Evolutionary conservation across 2,113 vertebrate species (phyloP).

Genomic region (Bubo blakistoni): DNA sequence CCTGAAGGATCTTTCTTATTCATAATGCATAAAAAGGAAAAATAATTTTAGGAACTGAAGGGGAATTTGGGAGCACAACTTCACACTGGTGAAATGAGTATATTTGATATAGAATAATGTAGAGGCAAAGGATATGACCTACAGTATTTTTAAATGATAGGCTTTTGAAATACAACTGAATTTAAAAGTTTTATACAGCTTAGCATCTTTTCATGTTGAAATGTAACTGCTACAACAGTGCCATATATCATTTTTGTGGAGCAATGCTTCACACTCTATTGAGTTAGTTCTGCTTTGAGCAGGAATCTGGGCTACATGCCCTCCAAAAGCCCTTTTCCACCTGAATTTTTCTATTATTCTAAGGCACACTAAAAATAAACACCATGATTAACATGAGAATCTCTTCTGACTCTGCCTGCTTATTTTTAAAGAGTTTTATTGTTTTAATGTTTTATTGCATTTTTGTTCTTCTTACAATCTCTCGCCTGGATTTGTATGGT

Average conservation of each 20-base stretch:
- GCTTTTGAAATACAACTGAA: not conserved
- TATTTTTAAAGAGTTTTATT: not conserved
- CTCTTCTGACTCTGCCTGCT: not conserved
- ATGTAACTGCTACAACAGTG: not conserved
- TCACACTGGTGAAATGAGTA: not conserved
- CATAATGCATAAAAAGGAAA: not conserved
- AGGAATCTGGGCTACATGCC: not conserved
- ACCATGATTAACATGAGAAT: not conserved
- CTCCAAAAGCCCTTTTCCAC: not conserved
- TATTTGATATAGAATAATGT: not conserved
- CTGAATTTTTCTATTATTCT: not conserved
- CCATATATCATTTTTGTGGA: not conserved
- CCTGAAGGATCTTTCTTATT: not conserved
- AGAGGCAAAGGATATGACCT: not conserved
- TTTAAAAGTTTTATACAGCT: not conserved
- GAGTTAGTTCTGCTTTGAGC: not conserved
- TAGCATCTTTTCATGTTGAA: not conserved
- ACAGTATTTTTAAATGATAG: not conserved
- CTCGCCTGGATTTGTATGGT: not conserved
- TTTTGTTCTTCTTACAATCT: not conserved
- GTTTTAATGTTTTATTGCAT: not conserved
- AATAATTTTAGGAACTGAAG: not conserved
- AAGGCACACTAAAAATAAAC: not conserved
- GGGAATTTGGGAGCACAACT: not conserved
- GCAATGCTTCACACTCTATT: not conserved